These are phyloP conservation scores for Gymnoscelis rufifasciata DNA, from an alignment of 2,888 invertebrate species.

Conservation along the genomic window DNA sequence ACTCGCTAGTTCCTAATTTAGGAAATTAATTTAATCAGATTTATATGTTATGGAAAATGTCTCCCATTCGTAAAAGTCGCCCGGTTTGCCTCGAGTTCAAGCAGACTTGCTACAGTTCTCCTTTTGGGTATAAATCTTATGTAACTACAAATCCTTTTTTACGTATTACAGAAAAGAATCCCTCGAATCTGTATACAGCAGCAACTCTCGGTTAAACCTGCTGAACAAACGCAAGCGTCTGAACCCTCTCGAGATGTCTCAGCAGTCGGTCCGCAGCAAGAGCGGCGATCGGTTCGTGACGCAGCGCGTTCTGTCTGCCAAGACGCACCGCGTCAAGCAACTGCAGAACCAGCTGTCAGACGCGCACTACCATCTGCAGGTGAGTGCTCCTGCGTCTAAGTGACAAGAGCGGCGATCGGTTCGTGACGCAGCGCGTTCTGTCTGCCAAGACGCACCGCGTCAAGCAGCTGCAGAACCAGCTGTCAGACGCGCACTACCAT, in stretches of 20 bases:
- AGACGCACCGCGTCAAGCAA: conserved; percentile 85
- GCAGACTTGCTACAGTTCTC: too few species aligned
- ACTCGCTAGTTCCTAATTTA: too few species aligned
- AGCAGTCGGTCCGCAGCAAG: conserved; percentile 42
- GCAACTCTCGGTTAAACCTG: conserved; percentile 63
- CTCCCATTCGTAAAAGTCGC: too few species aligned
- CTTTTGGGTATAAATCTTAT: too few species aligned
- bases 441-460: conserved; percentile 87
- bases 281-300: conserved; percentile 59
- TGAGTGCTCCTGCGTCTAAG: too few species aligned
- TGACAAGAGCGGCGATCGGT: conserved; percentile 51
- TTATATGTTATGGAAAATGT: too few species aligned
- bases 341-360: conserved; percentile 89
- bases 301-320: conserved; percentile 86
- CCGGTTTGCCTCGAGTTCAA: too few species aligned
- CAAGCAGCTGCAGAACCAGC: conserved; percentile 88
- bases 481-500: conserved; percentile 88
- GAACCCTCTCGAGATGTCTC: conserved; percentile 53
- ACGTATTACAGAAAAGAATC: conserved; percentile 60
- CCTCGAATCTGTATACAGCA: conserved; percentile 69
- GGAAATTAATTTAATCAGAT: too few species aligned
- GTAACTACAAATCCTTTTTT: too few species aligned
- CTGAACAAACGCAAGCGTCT: conserved; percentile 61
- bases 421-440: conserved; percentile 81
- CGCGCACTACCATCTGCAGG: conserved; percentile 87